Evolutionary conservation across 1,140 invertebrate species (phyloP).

Genomic region (Zaprionus camerounensis): DNA sequence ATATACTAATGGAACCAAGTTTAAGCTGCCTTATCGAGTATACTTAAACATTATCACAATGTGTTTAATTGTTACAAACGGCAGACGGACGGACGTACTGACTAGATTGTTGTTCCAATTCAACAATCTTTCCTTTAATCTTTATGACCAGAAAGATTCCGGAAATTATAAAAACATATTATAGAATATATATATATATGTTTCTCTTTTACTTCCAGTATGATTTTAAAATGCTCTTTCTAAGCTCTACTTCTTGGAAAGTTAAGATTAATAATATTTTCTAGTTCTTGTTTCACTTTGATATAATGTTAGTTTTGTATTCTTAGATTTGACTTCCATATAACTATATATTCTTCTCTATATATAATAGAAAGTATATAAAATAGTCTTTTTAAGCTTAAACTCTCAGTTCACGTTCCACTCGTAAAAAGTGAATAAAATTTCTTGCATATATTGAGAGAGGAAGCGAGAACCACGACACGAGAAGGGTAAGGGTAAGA

Average conservation of each 20-base stretch:
- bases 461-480: background rate
- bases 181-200: too few relatives aligned
- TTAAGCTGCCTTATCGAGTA: too few relatives aligned
- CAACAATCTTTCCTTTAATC: too few relatives aligned
- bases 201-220: too few relatives aligned
- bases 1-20: too few relatives aligned
- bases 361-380: background rate
- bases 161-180: too few relatives aligned
- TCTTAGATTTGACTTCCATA: background rate
- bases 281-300: background rate
- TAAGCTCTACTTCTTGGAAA: background rate
- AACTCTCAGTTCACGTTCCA: background rate
- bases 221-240: background rate
- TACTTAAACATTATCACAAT: too few relatives aligned
- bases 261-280: background rate
- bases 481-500: background rate
- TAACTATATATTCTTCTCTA: background rate
- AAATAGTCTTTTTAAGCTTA: background rate
- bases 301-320: background rate
- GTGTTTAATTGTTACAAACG: too few relatives aligned
- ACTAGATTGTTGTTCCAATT: too few relatives aligned
- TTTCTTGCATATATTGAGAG: conserved; percentile 27
- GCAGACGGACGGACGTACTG: too few relatives aligned
- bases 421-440: conserved; percentile 1
- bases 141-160: too few relatives aligned